A percentile compares a stretch with the other conserved stretches of the same genome.
Evolutionary conservation across 2,888 invertebrate genomes (phyloP).

Genomic region (Leucophenga maculata): DNA sequence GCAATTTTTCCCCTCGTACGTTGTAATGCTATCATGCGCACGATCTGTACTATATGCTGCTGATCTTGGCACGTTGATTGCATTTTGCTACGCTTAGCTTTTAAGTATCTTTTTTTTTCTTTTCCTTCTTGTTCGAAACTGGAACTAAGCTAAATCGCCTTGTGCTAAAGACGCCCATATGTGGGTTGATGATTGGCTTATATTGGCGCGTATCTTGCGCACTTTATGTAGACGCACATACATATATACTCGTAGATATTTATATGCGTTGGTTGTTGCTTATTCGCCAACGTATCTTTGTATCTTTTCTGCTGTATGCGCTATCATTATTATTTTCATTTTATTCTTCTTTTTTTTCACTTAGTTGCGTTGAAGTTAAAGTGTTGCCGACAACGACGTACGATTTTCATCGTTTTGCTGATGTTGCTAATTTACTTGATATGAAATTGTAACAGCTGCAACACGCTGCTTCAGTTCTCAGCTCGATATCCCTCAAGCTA

Average conservation of each 20-base stretch:
- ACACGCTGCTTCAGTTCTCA: neutral
- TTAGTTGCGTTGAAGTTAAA: conserved; percentile 9
- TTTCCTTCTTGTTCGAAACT: neutral
- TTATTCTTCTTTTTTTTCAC: neutral
- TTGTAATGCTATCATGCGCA: neutral
- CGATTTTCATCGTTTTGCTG: conserved; percentile 26
- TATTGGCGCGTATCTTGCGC: conserved; percentile 15
- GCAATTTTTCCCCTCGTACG: neutral
- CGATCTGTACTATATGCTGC: neutral
- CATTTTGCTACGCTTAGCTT: conserved; percentile 13
- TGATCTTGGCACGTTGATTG: conserved; percentile 30
- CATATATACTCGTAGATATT: too few species aligned
- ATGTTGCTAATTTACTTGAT: conserved; percentile 31
- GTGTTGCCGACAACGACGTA: conserved; percentile 15
- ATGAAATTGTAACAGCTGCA: conserved; percentile 35
- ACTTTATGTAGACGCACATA: neutral
- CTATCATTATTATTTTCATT: conserved; percentile 20
- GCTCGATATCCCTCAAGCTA: too few species aligned
- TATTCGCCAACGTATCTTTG: neutral
- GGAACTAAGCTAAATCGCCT: neutral
- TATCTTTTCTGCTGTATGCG: conserved; percentile 6
- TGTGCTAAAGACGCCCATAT: conserved; percentile 6
- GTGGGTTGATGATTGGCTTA: conserved; percentile 17
- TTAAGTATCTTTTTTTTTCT: neutral
- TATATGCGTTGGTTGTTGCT: conserved; percentile 14